Evolutionary conservation across 1,140 invertebrate genomes (phyloP).

Genomic region (Polypedilum pembai): DNA sequence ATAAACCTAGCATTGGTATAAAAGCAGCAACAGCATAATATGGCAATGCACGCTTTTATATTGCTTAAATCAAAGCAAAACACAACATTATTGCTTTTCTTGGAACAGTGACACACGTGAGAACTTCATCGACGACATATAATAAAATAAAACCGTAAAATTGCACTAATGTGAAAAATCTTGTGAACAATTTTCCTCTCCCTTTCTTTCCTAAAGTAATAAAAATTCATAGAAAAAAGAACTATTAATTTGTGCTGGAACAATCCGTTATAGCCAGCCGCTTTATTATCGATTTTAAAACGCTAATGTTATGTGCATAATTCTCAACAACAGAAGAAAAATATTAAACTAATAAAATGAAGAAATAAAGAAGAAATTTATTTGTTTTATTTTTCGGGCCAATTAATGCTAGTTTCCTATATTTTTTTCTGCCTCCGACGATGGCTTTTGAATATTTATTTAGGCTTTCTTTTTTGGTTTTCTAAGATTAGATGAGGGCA

Average conservation of each 20-base stretch:
- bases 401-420: conserved; percentile 23
- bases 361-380: neutral
- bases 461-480: conserved; percentile 13
- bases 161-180: neutral
- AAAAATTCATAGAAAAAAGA: too few species aligned
- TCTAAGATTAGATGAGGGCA: neutral
- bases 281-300: neutral
- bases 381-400: neutral
- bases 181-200: neutral
- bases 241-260: too few species aligned
- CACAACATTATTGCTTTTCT: neutral
- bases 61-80: neutral
- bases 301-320: conserved; percentile 8
- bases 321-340: conserved; percentile 1
- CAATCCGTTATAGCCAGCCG: neutral
- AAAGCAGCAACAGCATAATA: neutral
- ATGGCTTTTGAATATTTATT: conserved; percentile 19
- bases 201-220: too few species aligned
- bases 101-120: conserved; percentile 16
- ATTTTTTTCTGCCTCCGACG: neutral
- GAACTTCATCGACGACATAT: conserved; percentile 2
- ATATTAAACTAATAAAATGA: neutral
- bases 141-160: conserved; percentile 9
- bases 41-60: neutral
- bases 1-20: neutral